Conservation (phyloP, 2,113 vertebrate genomes). For the Pomatostomus ruficeps region DNA sequence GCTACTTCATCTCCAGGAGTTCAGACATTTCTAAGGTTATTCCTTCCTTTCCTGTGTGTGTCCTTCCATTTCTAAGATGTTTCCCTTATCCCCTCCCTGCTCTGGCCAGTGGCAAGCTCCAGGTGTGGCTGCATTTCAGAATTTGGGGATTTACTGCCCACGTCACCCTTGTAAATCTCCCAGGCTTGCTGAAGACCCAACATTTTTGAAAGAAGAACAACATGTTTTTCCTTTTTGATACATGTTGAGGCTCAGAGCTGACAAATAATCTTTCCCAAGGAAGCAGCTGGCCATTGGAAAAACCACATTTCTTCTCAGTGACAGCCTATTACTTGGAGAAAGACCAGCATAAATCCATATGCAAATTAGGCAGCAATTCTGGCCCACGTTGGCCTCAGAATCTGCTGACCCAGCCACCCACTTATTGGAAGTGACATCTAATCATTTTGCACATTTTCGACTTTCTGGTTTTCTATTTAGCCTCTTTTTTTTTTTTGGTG, state of each 20-base stretch:
- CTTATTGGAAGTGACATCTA: background rate
- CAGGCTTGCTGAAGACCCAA: background rate
- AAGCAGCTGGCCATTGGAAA: background rate
- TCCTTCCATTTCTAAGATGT: background rate
- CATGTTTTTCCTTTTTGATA: background rate
- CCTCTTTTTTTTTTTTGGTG: background rate
- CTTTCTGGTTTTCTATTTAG: background rate
- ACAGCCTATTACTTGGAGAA: background rate
- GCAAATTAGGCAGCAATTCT: background rate
- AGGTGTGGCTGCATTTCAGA: background rate
- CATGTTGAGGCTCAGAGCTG: background rate
- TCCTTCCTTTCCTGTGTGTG: background rate
- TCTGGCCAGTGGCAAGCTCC: background rate
- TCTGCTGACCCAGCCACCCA: background rate
- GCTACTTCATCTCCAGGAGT: fast-evolving
- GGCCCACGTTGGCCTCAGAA: background rate
- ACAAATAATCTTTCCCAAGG: background rate
- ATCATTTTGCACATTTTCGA: background rate
- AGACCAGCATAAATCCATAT: background rate
- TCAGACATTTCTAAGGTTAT: background rate
- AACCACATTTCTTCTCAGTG: background rate
- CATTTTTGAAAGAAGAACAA: background rate
- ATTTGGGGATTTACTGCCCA: background rate
- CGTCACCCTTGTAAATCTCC: no score
- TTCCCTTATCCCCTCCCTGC: background rate